Base-by-base conservation (phyloP, 35 echinoderm and acorn worm genomes). In the Nesometra sesokonis region DNA sequence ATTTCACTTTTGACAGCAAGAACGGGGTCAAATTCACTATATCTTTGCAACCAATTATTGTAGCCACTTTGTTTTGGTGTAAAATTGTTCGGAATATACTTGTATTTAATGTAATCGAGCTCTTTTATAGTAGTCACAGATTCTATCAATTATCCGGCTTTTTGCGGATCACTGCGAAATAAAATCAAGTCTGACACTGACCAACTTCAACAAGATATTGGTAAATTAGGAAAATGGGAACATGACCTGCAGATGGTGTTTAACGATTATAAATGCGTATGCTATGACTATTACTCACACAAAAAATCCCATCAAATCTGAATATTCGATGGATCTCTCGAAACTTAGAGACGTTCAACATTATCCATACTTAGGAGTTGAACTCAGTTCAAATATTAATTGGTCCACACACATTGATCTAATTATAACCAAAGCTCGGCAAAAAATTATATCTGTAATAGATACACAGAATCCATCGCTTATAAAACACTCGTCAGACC, bases 401-500 rank as follows among this genome's bases (percentile, higher is more conserved):
- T 90, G 84, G 89, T 0, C 77, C 21, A 85, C 3, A 39, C 80
- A 84, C 32, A 85, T 89, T 11, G 89, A 78, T 46, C 87, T 85
- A 85, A 81, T 80, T 11, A 89, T 34, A 31, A 76, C 47, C 35
- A 85, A 84, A 39, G 77, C 86, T 35, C 46, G 52, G 84, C 29
- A 57, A 43, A 82, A 17, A 88, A 92, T 57, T 80, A 78, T 32
- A 34, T 13, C 46, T 93, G 86, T 40, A 46, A 76, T 36, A 85
- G 32, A 36, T 34, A 3, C 15, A 79, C 35, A 8, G 78, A 85
- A 79, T 29, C 7, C 2, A 79, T 85, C 34, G 67, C 52, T 1
- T 90, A 77, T 57, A 88, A 93, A 84, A 17, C 91, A 31, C 39
- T 77, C 84, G 86, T 85, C 27, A n/a, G 31, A 78, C 23, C 77